Evolutionary conservation across 1,140 invertebrate species (phyloP).

Genomic region (Tyrophagus putrescentiae): DNA sequence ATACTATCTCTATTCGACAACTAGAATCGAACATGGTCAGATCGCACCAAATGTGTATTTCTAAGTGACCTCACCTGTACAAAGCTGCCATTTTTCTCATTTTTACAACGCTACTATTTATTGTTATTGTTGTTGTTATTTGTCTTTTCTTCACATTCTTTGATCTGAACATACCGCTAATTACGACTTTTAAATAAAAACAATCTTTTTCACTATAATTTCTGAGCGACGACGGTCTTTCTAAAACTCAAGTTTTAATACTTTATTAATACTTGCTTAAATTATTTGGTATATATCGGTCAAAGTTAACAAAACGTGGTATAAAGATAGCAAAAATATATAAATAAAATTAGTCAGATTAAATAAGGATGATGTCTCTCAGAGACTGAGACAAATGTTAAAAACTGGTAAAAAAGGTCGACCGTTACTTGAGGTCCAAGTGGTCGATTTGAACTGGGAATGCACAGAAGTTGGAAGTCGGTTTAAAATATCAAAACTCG

Average conservation of each 20-base stretch:
- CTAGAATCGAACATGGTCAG: conserved; percentile 17
- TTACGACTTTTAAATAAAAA: not conserved
- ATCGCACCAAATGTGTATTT: not conserved
- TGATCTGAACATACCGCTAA: too few species aligned
- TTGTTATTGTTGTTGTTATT: conserved; percentile 4
- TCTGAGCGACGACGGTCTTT: not conserved
- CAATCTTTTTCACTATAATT: not conserved
- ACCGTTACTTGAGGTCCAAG: too few species aligned
- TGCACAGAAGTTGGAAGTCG: too few species aligned
- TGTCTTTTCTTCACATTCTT: too few species aligned
- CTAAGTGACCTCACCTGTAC: not conserved
- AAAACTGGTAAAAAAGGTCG: too few species aligned
- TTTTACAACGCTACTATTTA: not conserved
- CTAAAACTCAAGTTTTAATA: not conserved
- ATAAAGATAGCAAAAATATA: conserved; percentile 14
- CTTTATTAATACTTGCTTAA: conserved; percentile 10
- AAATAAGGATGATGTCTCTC: not conserved
- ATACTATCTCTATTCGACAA: conserved; percentile 68
- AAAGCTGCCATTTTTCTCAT: not conserved
- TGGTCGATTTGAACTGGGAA: too few species aligned
- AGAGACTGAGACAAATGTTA: too few species aligned
- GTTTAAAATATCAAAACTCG: too few species aligned
- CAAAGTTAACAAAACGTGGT: not conserved
- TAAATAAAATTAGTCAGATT: not conserved
- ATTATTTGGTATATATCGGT: not conserved